phyloP scores from a whole-genome alignment of 2,797 vertebrate species.

The Amniataba percoides region DNA sequence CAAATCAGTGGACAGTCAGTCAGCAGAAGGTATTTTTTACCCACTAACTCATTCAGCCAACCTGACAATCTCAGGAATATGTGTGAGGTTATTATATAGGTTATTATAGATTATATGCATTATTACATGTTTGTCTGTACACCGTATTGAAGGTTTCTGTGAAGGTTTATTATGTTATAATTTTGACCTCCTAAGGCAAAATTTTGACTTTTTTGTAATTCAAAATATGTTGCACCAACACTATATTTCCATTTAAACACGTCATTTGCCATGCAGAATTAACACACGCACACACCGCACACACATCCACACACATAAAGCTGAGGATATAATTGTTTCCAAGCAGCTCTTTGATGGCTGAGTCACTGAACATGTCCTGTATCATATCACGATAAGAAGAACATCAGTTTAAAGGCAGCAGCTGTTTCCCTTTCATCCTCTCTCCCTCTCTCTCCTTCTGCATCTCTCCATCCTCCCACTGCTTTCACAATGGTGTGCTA shows the following conservation, averaged over 20 bases:
- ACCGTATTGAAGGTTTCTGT: not conserved
- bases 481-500: constrained; percentile 83
- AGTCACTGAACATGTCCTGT: constrained; percentile 78
- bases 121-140: not conserved
- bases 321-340: constrained; percentile 69
- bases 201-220: not conserved
- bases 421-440: constrained; percentile 79
- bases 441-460: constrained; percentile 66
- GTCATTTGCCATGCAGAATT: constrained; percentile 22
- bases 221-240: not conserved
- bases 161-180: not conserved
- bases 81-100: no score
- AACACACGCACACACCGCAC: constrained; percentile 38
- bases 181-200: no score
- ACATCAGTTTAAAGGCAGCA: constrained; percentile 80
- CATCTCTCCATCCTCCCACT: constrained; percentile 82
- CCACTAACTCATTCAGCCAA: not conserved
- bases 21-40: no score
- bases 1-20: not conserved
- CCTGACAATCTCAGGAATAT: not conserved
- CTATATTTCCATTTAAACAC: constrained; percentile 16
- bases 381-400: constrained; percentile 81
- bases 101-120: not conserved
- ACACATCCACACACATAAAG: constrained; percentile 38
- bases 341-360: constrained; percentile 80